A percentile compares a stretch with the other conserved stretches of the same genome.
Conservation (phyloP, 2,888 invertebrate genomes). For the Fragum whitleyi region DNA sequence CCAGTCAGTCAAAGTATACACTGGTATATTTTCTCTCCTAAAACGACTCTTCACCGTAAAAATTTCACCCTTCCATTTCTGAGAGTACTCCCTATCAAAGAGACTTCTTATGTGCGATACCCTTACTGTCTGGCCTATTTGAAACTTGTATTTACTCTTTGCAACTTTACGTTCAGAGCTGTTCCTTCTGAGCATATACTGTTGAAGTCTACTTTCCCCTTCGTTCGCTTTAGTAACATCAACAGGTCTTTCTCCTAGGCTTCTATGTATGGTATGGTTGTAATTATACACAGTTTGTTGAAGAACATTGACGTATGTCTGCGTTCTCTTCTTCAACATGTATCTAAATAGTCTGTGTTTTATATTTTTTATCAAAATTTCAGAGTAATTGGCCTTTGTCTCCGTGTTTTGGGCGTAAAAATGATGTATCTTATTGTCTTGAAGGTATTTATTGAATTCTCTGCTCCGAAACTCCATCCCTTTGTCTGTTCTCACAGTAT, state of each 20-base stretch:
- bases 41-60: constrained; percentile 36
- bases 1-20: constrained; percentile 45
- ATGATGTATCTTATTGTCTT: constrained; percentile 30
- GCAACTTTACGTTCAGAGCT: not conserved
- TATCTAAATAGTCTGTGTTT: constrained; percentile 50
- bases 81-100: constrained; percentile 49
- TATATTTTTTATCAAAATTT: constrained; percentile 40
- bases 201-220: constrained; percentile 36
- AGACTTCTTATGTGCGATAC: constrained; percentile 37
- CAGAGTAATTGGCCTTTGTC: constrained; percentile 50
- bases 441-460: constrained; percentile 35
- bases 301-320: constrained; percentile 31
- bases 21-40: constrained; percentile 32
- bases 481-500: constrained; percentile 23
- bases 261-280: constrained; percentile 37
- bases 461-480: constrained; percentile 32
- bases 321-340: constrained; percentile 32
- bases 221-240: constrained; percentile 27
- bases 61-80: constrained; percentile 51
- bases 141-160: constrained; percentile 29
- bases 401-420: constrained; percentile 41
- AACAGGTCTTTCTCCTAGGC: constrained; percentile 29
- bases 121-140: constrained; percentile 41
- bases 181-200: constrained; percentile 34
- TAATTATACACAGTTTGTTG: constrained; percentile 29